Base-by-base conservation (phyloP, 2,797 vertebrate species). In the Lateolabrax maculatus region DNA sequence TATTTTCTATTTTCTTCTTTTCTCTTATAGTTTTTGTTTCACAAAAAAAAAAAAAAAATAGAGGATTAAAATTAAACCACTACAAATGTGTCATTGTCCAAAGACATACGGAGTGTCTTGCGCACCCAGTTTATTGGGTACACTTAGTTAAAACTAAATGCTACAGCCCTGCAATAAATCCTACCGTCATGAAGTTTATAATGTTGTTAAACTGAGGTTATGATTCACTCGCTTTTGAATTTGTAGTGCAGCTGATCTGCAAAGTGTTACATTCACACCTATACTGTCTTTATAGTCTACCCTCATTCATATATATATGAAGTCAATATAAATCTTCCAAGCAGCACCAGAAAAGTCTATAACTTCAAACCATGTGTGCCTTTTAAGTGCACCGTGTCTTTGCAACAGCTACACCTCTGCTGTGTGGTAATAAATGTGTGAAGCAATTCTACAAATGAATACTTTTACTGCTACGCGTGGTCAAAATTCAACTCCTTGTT, bases 191-290 rank as follows among this genome's bases (percentile, higher is more conserved):
- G 7, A 65, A 19, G 23, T 1, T 23, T 6, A 7, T 9, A 36
- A 13, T 61, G 23, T 52, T 29, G 8, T 9, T 10, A 25, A 68
- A n/a, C n/a, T n/a, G 21, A 18, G 23, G 6, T 2, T 29, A 52
- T 31, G 18, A 46, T 9, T 37, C 23, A 49, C 49, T 55, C 4
- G 21, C 31, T 37, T 1, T 12, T 10, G 11, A 36, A 1, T 5
- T 23, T 60, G 37, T 25, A 23, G 29, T 64, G 62, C 21, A 34
- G 29, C 2, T 0, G 19, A 48, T 16, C 19, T 25, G 23, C 12
- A 18, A 9, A 29, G 25, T 6, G 11, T 9, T 31, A 9, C 13
- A 56, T 19, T 31, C 9, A 21, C 1, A 15, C 0, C 13, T 15
- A 9, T 36, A 16, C 57, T n/a, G n/a, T 25, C n/a, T 61, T 41